Conservation (phyloP, 1,140 invertebrate genomes). For the Maconellicoccus hirsutus region DNA sequence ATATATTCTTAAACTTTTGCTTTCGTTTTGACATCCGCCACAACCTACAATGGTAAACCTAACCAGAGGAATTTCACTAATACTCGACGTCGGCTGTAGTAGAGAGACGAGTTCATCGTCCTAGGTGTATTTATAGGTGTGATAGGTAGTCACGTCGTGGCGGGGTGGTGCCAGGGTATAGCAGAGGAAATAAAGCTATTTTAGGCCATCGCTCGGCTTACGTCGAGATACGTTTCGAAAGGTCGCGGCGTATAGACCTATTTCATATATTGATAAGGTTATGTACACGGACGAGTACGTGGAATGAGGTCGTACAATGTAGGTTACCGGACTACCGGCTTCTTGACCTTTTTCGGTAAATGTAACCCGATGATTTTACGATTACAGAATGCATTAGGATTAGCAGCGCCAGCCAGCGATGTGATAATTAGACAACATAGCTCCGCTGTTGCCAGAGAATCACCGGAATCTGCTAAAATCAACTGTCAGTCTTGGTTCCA, state of each 20-base stretch:
- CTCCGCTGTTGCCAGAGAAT: background rate
- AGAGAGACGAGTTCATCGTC: too few relatives aligned
- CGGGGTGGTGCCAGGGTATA: too few relatives aligned
- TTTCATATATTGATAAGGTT: background rate
- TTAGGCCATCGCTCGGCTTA: too few relatives aligned
- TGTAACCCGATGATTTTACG: constrained; percentile 27
- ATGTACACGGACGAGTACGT: background rate
- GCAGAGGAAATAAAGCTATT: too few relatives aligned
- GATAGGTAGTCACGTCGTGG: too few relatives aligned
- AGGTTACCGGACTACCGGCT: constrained; percentile 17
- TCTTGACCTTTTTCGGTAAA: background rate
- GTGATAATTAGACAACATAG: constrained; percentile 44
- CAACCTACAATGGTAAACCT: too few relatives aligned
- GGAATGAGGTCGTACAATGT: background rate
- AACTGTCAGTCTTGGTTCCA: constrained; percentile 62
- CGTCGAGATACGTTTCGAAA: too few relatives aligned
- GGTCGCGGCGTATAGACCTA: background rate
- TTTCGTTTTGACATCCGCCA: too few relatives aligned
- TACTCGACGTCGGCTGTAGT: too few relatives aligned
- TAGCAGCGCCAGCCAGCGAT: constrained; percentile 82
- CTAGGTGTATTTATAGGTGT: too few relatives aligned
- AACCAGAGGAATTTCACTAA: too few relatives aligned
- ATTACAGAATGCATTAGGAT: constrained; percentile 83
- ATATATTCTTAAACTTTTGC: too few relatives aligned
- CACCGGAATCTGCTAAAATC: background rate